Percentiles rank a stretch among this genome's conserved stretches.
These are phyloP conservation scores for Drosophila athabasca DNA, from an alignment of 1,140 invertebrate genomes.

Conservation along the genomic window DNA sequence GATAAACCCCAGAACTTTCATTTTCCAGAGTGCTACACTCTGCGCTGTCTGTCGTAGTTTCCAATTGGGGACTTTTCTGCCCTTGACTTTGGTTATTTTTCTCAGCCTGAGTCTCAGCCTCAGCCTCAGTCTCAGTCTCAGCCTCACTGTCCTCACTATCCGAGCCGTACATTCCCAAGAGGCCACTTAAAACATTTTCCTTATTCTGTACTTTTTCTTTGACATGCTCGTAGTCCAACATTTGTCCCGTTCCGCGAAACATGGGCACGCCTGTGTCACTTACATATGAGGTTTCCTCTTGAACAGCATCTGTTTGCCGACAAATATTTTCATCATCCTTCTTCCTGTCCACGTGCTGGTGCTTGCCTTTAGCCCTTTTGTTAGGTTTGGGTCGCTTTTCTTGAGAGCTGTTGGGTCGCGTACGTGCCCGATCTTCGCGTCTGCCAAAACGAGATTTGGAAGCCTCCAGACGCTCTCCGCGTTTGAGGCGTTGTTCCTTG, in stretches of 20 bases:
- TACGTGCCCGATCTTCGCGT: slow-evolving; percentile 64
- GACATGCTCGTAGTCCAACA: slow-evolving; percentile 64
- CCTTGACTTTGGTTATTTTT: background rate
- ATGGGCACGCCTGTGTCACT: slow-evolving; percentile 11
- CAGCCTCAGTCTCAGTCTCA: slow-evolving; percentile 18
- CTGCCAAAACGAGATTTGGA: slow-evolving; percentile 84
- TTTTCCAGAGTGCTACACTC: too few relatives aligned
- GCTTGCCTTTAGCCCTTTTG: slow-evolving; percentile 4
- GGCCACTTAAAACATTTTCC: slow-evolving; percentile 46
- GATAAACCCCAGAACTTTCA: too few relatives aligned
- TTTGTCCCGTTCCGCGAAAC: slow-evolving; percentile 60
- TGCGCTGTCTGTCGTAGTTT: background rate
- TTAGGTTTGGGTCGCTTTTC: slow-evolving; percentile 8
- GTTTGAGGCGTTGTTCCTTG: slow-evolving; percentile 87
- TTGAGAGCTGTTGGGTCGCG: slow-evolving; percentile 2
- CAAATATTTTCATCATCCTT: background rate
- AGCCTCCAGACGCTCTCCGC: slow-evolving; percentile 87
- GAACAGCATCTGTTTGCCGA: background rate
- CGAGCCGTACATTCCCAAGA: slow-evolving; percentile 76
- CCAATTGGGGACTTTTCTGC: background rate
- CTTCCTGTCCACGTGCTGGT: background rate
- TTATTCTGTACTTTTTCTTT: slow-evolving; percentile 24
- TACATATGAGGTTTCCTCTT: background rate
- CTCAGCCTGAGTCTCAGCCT: slow-evolving; percentile 17
- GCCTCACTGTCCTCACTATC: slow-evolving; percentile 59